phyloP scores from a whole-genome alignment of 2,888 invertebrate genomes.

The Amblyteles armatorius region DNA sequence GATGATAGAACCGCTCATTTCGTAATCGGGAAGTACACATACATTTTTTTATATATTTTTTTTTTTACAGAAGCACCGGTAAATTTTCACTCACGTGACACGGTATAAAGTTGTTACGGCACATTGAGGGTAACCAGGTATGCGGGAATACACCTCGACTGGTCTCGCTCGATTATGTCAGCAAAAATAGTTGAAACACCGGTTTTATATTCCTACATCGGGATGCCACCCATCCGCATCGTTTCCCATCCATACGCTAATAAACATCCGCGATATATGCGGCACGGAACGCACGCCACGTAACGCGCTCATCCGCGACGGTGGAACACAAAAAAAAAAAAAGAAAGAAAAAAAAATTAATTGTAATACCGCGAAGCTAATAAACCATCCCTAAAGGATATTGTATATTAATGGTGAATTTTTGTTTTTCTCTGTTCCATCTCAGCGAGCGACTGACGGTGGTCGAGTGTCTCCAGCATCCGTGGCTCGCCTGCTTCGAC shows the following conservation, averaged over 20 bases:
- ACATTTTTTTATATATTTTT: not conserved
- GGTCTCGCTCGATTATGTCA: constrained; percentile 53
- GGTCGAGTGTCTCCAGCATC: constrained; percentile 94
- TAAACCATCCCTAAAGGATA: not conserved
- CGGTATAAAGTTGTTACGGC: constrained; percentile 48
- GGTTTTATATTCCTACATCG: constrained; percentile 58
- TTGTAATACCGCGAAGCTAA: not conserved
- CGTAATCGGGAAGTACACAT: constrained; percentile 63
- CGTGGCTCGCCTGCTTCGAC: constrained; percentile 89
- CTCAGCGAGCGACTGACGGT: constrained; percentile 95
- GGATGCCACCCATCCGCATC: constrained; percentile 44
- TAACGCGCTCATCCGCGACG: constrained; percentile 28
- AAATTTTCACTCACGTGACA: constrained; percentile 65
- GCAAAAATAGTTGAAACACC: constrained; percentile 58
- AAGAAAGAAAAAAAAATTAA: constrained; percentile 10
- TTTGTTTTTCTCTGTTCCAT: constrained; percentile 73
- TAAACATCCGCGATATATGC: constrained; percentile 10
- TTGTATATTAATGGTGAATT: constrained; percentile 48
- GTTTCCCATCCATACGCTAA: constrained; percentile 39
- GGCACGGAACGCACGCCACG: constrained; percentile 12
- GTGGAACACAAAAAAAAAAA: constrained; percentile 40
- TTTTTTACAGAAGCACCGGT: constrained; percentile 52
- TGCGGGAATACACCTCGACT: constrained; percentile 32
- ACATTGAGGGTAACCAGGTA: constrained; percentile 26
- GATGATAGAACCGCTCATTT: constrained; percentile 63